phyloP scores from a whole-genome alignment of 2,797 vertebrate species.

The Manis pentadactyla region DNA sequence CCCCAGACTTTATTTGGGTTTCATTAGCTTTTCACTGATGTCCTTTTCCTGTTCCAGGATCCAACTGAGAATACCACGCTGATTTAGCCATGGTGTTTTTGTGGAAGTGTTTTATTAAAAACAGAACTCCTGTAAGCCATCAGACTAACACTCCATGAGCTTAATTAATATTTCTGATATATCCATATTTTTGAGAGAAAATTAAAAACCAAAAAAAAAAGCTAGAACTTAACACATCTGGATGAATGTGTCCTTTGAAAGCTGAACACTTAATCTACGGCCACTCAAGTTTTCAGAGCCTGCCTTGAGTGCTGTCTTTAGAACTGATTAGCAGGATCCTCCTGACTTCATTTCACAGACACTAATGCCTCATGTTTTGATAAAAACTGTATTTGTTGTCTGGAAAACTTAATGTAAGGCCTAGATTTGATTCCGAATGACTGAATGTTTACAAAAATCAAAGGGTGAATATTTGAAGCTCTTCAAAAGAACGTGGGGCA shows the following conservation, averaged over 20 bases:
- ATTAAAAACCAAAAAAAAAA: neutral
- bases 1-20: neutral
- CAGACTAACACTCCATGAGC: neutral
- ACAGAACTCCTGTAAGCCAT: neutral
- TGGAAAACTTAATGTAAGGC: neutral
- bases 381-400: neutral
- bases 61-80: neutral
- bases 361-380: neutral
- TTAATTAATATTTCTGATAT: neutral
- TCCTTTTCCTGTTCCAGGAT: neutral
- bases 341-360: neutral
- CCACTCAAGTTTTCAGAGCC: neutral
- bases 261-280: neutral
- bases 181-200: neutral
- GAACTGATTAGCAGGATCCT: neutral
- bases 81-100: neutral
- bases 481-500: neutral
- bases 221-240: neutral
- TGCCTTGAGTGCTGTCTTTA: neutral
- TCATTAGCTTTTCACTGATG: neutral
- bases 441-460: neutral
- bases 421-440: neutral
- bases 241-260: neutral
- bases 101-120: conserved; percentile 50
- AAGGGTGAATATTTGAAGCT: neutral